These are phyloP conservation scores for Hydrozoanthus gracilis DNA, from an alignment of 92 coral and sea anemone species.

Conservation along the genomic window DNA sequence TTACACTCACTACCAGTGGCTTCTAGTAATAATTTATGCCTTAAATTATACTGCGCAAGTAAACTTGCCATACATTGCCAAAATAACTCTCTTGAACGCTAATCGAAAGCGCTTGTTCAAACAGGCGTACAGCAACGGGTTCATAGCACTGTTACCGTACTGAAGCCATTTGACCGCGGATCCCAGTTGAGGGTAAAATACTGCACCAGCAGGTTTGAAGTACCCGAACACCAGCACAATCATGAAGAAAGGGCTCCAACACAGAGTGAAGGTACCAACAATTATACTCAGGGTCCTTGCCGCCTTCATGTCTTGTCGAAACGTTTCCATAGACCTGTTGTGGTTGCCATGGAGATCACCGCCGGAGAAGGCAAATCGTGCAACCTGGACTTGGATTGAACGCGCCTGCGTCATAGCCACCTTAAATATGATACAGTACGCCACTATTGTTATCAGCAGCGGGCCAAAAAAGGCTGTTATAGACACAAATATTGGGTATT, in stretches of 20 bases:
- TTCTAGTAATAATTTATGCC: not conserved
- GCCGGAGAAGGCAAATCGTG: slow-evolving; percentile 43
- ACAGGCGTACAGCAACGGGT: slow-evolving; percentile 83
- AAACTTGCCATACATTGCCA: slow-evolving; percentile 31
- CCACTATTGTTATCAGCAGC: slow-evolving; percentile 62
- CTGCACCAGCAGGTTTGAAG: slow-evolving; percentile 19
- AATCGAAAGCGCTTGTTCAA: slow-evolving; percentile 73
- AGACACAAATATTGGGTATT: slow-evolving; percentile 70
- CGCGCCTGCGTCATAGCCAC: slow-evolving; percentile 83
- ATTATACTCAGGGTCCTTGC: slow-evolving; percentile 85
- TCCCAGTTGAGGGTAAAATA: not conserved
- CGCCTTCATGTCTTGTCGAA: slow-evolving; percentile 77
- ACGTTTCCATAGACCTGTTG: slow-evolving; percentile 50
- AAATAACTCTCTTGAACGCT: slow-evolving; percentile 61
- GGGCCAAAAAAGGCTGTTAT: slow-evolving; percentile 71
- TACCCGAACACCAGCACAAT: slow-evolving; percentile 45
- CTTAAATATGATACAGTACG: slow-evolving; percentile 74
- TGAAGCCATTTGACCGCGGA: slow-evolving; percentile 68
- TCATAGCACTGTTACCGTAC: slow-evolving; percentile 78
- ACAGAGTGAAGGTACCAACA: slow-evolving; percentile 71
- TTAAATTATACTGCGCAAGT: not conserved
- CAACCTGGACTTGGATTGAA: slow-evolving; percentile 64
- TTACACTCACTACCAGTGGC: too few relatives aligned
- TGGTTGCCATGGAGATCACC: slow-evolving; percentile 43
- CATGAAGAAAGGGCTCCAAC: slow-evolving; percentile 83